Base-by-base conservation (phyloP, 2,113 vertebrate genomes). In the Sinosuthora webbiana region DNA sequence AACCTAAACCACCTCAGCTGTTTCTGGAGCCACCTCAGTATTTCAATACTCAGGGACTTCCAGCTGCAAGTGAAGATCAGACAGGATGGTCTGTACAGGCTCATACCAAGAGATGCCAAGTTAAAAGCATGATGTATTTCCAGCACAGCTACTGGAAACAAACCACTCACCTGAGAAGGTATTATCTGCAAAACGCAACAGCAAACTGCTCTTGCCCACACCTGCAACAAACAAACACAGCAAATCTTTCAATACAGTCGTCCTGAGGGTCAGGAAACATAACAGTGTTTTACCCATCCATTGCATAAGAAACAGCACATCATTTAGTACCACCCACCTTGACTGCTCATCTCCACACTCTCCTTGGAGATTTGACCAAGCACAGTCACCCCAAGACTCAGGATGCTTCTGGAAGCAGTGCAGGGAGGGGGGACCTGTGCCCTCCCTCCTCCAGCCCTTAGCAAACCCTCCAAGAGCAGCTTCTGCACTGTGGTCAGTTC, bases 171-270 rank as follows among this genome's bases (percentile, higher is more conserved):
- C 99, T 99, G 99, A 99, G 98, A 99, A 99, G 10, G 99, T 99
- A 97, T 99, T 99, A 98, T 99, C 99, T 97, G 99, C 99, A 95
- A 99, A 99, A 78, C 99, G 99, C 96, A 99, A 98, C 79, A 99
- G 98, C 95, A 99, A 98, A 97, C 99, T 99, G 98, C 99, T 99
- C 98, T 99, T 99, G 96, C 99, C 99, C 94, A 99, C 99, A 98
- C 99, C 99, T 99, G 96, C 6, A 15, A 96, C 87, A 75, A 96
- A 95, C 65, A 87, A 81, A 94, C 60, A 97, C 47, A 96, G 64
- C 56, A 81, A 81, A 67, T 53, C 55, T 81, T 71, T 92, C 73
- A 97, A 31, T 60, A 90, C 27, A 71, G 39, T 55, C 59, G 81
- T 55, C 44, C 9, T 47, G 35, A 35, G 69, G 23, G 24, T 21